Conservation (phyloP, 1,140 invertebrate genomes). For the silkworm (Bombyx mori) region ASM3026992v2 NC_085132.1:9833501-9834000, state of each 20-base stretch:
- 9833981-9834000: not conserved
- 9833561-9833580: too few relatives aligned
- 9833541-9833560: too few relatives aligned
- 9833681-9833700: slow-evolving; percentile 9
- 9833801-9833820: slow-evolving; percentile 9
- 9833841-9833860: slow-evolving; percentile 46
- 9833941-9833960: slow-evolving; percentile 45
- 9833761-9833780: slow-evolving; percentile 4
- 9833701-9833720: slow-evolving; percentile 9
- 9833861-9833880: slow-evolving; percentile 85
- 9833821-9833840: slow-evolving; percentile 54
- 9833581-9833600: too few relatives aligned
- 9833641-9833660: slow-evolving; percentile 34
- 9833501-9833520: too few relatives aligned
- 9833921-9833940: slow-evolving; percentile 51
- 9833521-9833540: too few relatives aligned
- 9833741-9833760: slow-evolving; percentile 1
- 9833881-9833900: slow-evolving; percentile 89
- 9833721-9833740: not conserved
- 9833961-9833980: not conserved
- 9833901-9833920: slow-evolving; percentile 79
- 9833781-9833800: slow-evolving; percentile 16
- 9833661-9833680: slow-evolving; percentile 13
- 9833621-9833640: slow-evolving; percentile 14
- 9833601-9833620: too few relatives aligned